Base-by-base conservation (phyloP, 2,113 vertebrate genomes). In the Phainopepla nitens region DNA sequence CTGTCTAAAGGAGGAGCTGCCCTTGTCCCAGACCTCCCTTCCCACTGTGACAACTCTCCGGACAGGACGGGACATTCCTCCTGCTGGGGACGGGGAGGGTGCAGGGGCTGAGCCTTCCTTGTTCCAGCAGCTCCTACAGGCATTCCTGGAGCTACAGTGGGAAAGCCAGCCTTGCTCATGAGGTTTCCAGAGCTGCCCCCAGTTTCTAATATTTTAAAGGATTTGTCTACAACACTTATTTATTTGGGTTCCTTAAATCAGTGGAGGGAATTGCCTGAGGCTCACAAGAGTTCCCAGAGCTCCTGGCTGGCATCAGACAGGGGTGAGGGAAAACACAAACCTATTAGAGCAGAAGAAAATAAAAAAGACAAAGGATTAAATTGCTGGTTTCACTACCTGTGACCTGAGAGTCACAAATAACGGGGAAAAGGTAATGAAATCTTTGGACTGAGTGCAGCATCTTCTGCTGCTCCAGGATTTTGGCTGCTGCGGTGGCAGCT, bases 31-130 rank as follows among this genome's bases (percentile, higher is more conserved):
- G 20, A 6, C 8, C 49, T 60, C 3, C 0, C 15, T 64, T 72
- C 41, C 39, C 23, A 9, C 44, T 0, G 0, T 15, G 42, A 50
- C 17, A 41, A 1, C 35, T 22, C 3, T 6, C 44, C 0, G 1
- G 33, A 22, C 20, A 31, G 28, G 31, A 31, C 0, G 0, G 62
- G 54, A 58, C 31, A 33, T 57, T 47, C 21, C 44, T 83, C 27
- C 66, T 50, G 33, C 35, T 0, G 0, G 7, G 57, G 50, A 47
- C 1, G 2, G n/a, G 20, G 35, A 41, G 4, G 22, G 5, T 51
- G 36, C 61, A 61, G 81, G 85, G 15, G 7, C 60, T 11, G 47
- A 23, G 29, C 7, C 10, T 33, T 54, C 33, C 39, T 49, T 7
- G 14, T 12, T 65, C 65, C 75, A 71, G 42, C 49, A 93, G 56